Base-by-base conservation (phyloP, 2,797 vertebrate species). In the Siniperca scherzeri region DNA sequence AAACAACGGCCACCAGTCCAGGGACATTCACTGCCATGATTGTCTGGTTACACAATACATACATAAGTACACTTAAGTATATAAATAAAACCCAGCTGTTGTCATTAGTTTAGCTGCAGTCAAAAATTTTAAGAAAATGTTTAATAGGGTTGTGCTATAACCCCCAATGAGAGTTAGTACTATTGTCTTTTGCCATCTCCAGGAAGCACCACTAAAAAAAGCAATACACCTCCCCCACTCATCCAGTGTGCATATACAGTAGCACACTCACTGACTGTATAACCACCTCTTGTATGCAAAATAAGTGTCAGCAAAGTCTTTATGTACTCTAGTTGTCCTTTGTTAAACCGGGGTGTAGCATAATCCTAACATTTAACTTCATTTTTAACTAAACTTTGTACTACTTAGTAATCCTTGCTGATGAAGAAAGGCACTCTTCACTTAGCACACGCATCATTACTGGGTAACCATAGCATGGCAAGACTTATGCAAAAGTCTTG, bases 21-120 rank as follows among this genome's bases (percentile, higher is more conserved):
- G 77, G 86, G 21, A 85, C 60, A 56, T 93, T 84, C 30, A 93
- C 89, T 72, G 85, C 84, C 79, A 92, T 92, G 85, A 74, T 82
- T 78, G 77, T 74, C 82, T 88, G 80, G 38, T 74, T 33, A 73
- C 42, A 83, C 36, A 78, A 82, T 10, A 3, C 7, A 71, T 30
- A 82, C 21, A 46, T 9, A 42, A 52, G 4, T 14, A 64, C 38
- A 72, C 13, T 4, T 1, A 36, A 44, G 4, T n/a, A 48, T 10
- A 4, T 3, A 42, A 9, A 30, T 30, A 3, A 46, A 17, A 1
- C 40, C 48, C 44, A 40, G 0, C 22, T 13, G 38, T 67, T 59
- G 22, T 2, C 5, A 9, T 60, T 0, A 4, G 3, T 62, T 72
- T 40, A 75, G 11, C 16, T 52, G 22, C 27, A 56, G 25, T n/a